phyloP scores from a whole-genome alignment of 1,140 invertebrate genomes.

The Colletes latitarsis region DNA sequence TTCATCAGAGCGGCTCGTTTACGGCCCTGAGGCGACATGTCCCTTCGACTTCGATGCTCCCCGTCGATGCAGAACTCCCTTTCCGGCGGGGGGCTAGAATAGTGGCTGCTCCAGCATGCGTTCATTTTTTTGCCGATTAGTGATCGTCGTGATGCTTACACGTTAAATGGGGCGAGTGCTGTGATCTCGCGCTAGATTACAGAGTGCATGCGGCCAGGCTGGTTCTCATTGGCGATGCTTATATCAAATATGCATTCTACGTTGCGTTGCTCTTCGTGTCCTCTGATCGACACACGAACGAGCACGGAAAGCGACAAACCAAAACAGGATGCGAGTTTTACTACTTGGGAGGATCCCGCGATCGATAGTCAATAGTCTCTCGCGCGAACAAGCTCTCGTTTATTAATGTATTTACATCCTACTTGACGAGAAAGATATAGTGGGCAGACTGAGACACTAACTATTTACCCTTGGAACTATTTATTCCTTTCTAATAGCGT shows the following conservation, averaged over 20 bases:
- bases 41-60: constrained; percentile 84
- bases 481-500: not conserved
- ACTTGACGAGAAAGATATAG: constrained; percentile 21
- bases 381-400: constrained; percentile 2
- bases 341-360: constrained; percentile 1
- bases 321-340: constrained; percentile 28
- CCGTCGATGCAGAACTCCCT: constrained; percentile 81
- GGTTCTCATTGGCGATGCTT: constrained; percentile 47
- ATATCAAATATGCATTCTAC: constrained; percentile 45
- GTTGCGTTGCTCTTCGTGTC: constrained; percentile 31
- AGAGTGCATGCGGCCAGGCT: constrained; percentile 65
- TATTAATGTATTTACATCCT: constrained; percentile 2
- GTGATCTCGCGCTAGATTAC: constrained; percentile 64
- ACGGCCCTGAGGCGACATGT: constrained; percentile 89
- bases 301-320: constrained; percentile 23
- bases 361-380: not conserved
- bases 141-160: constrained; percentile 52
- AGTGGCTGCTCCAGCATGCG: constrained; percentile 77
- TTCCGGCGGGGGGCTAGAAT: constrained; percentile 85
- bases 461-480: constrained; percentile 10
- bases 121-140: constrained; percentile 71
- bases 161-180: constrained; percentile 68
- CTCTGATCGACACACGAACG: not conserved
- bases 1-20: constrained; percentile 86
- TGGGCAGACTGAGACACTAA: constrained; percentile 13